Conservation (phyloP, 2,888 invertebrate genomes). For the Mayetiola destructor region DNA sequence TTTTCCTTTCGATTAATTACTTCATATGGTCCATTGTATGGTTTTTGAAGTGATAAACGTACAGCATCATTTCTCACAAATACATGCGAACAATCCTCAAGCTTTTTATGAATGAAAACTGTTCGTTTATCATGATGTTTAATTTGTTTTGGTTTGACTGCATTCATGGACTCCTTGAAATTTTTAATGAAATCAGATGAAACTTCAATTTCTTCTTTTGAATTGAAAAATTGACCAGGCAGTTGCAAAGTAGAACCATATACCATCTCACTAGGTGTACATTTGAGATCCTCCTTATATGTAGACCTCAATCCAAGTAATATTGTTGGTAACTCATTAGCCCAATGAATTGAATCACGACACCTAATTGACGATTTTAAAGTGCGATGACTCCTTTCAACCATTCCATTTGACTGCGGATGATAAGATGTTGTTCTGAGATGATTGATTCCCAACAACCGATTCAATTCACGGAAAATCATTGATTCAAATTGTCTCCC, state of each 20-base stretch:
- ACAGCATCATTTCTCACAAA: constrained; percentile 19
- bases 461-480: constrained; percentile 23
- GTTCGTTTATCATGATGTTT: neutral
- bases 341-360: neutral
- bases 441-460: constrained; percentile 22
- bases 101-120: neutral
- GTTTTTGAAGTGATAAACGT: constrained; percentile 17
- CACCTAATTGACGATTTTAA: constrained; percentile 26
- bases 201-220: neutral
- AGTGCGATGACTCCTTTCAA: constrained; percentile 31
- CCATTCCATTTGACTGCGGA: constrained; percentile 29
- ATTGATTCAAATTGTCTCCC: constrained; percentile 28
- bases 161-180: neutral
- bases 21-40: constrained; percentile 19
- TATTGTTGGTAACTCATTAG: neutral
- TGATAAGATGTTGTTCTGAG: constrained; percentile 27
- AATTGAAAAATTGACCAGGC: neutral
- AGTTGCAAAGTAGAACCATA: neutral
- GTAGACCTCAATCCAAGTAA: neutral
- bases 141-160: neutral
- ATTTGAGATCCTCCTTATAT: neutral
- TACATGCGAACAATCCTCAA: constrained; percentile 16
- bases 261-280: neutral
- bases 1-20: constrained; percentile 8
- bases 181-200: neutral